Evolutionary conservation across 2,888 invertebrate species (phyloP), one percentile per base, ranked within the genome.

Genomic region (Pyrgus malvae): DNA sequence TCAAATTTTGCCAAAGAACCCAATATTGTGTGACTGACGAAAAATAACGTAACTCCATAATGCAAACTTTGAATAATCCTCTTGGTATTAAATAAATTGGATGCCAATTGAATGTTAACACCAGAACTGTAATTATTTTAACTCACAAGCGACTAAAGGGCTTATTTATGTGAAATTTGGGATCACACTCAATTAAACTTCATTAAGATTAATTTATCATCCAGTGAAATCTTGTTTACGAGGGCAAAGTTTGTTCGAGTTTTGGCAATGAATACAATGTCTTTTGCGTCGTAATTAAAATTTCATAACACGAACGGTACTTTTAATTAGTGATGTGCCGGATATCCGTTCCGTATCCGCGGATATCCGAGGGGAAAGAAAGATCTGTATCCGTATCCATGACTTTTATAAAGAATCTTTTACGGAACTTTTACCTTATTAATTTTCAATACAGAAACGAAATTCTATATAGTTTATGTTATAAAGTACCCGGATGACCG

Each of bases 141-240:
- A 44, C 35, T 29, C 37, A 42, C 51, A 45, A 29, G 38, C 44
- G 40, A 46, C 54, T 54, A 46, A 46, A 40, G 33, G 25, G 54
- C 54, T 54, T 54, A 54, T 31, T 46, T 31, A 40, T 35, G 40
- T 46, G 46, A 40, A 54, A 37, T 55, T 55, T 11, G 55, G 55
- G 46, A 42, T 55, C 40, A 55, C 55, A 55, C 48, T 55, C 27
- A 27, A 29, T 48, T 19, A 48, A 48, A 48, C 48, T 48, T 44
- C 51, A 53, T 58, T 56, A 58, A 55, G 55, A 55, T 58, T 56
- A 55, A 58, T 55, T 58, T 45, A 55, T 55, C 55, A 55, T 33
- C 14, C 48, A 38, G 40, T 44, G 45, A 45, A 41, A 48, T 49
- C 48, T 55, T 55, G 55, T 58, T 58, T 55, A 44, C 42, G n/a